These are phyloP conservation scores for Hippolais icterina DNA, from an alignment of 2,113 vertebrate genomes.

Conservation along the genomic window DNA sequence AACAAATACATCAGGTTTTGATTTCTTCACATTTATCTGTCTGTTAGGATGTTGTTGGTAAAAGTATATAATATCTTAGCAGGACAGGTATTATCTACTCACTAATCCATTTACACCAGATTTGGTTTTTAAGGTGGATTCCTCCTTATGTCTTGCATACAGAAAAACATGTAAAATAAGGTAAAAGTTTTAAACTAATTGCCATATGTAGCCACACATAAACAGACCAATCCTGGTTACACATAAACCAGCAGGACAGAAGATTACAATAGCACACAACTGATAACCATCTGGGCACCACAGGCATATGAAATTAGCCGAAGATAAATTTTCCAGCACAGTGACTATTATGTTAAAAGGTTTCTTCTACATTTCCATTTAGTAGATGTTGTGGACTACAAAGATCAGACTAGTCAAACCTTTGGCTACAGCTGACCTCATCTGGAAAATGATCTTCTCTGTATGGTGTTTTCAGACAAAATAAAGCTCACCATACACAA, in stretches of 20 bases:
- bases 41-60: not conserved
- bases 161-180: not conserved
- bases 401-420: not conserved
- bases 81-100: not conserved
- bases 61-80: not conserved
- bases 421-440: not conserved
- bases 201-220: not conserved
- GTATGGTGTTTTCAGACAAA: not conserved
- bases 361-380: not conserved
- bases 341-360: not conserved
- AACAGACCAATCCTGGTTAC: not conserved
- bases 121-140: not conserved
- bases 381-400: not conserved
- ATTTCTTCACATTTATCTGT: not conserved
- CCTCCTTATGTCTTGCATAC: not conserved
- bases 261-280: not conserved
- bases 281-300: not conserved
- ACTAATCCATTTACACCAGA: not conserved
- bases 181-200: not conserved
- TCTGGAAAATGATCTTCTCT: not conserved
- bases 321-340: not conserved
- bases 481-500: accelerated
- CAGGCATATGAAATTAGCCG: not conserved
- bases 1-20: not conserved
- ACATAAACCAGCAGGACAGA: not conserved